Percentiles rank a stretch among this genome's conserved stretches.
phyloP scores from a whole-genome alignment of 2,797 vertebrate genomes.

The Thalassophryne amazonica region DNA sequence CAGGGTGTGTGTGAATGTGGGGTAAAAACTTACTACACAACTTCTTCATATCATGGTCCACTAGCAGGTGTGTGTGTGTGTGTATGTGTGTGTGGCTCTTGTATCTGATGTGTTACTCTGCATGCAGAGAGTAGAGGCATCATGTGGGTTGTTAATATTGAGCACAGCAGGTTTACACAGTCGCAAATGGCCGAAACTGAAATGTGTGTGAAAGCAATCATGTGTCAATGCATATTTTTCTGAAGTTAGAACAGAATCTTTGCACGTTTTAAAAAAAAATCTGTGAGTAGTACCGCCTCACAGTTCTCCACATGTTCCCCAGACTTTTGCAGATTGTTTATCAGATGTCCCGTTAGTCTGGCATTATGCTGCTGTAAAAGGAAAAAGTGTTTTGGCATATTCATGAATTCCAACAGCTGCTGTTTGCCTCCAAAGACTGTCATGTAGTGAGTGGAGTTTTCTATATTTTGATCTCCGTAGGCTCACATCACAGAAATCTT shows the following conservation, averaged over 20 bases:
- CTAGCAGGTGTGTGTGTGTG: constrained; percentile 22
- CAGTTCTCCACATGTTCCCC: constrained; percentile 14
- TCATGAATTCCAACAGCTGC: constrained; percentile 41
- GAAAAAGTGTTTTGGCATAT: background rate
- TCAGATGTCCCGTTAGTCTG: constrained; percentile 6
- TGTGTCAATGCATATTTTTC: constrained; percentile 7
- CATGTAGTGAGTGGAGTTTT: constrained; percentile 27
- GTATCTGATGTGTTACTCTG: constrained; percentile 33
- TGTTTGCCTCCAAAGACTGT: constrained; percentile 28
- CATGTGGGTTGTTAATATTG: constrained; percentile 69
- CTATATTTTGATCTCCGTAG: constrained; percentile 21
- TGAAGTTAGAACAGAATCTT: constrained; percentile 8
- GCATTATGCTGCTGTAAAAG: constrained; percentile 11
- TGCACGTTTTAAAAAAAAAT: constrained; percentile 21
- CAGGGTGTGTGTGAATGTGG: constrained; percentile 8
- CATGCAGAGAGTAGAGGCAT: constrained; percentile 44
- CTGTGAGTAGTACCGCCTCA: constrained; percentile 7
- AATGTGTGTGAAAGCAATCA: constrained; percentile 3
- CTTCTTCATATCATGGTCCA: constrained; percentile 11
- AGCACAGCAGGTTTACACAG: constrained; percentile 64
- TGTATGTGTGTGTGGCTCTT: constrained; percentile 8
- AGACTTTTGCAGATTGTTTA: constrained; percentile 27
- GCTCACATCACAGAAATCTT: constrained; percentile 2
- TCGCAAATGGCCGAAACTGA: constrained; percentile 45
- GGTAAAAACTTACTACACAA: constrained; percentile 31